A percentile compares a stretch with the other conserved stretches of the same genome.
Conservation (phyloP, 2,797 vertebrate genomes). For the Sphenodon punctatus region DNA sequence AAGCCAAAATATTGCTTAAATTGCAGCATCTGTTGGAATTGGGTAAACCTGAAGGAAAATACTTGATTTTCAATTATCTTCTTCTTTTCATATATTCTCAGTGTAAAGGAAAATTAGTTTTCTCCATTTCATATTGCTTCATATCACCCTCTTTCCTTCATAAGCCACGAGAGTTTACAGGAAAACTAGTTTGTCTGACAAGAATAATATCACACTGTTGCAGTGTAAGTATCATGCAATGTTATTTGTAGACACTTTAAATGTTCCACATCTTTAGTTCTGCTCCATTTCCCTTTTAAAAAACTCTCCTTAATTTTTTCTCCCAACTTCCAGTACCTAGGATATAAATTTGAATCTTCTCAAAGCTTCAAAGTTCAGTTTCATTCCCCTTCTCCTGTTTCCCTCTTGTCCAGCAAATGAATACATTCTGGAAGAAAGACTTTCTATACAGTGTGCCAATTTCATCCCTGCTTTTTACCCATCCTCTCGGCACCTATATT, state of each 20-base stretch:
- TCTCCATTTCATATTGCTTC: not conserved
- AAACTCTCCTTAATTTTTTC: not conserved
- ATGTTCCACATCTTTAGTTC: not conserved
- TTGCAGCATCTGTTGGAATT: not conserved
- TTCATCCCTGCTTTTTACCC: too few species aligned
- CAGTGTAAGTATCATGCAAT: not conserved
- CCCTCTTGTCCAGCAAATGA: too few species aligned
- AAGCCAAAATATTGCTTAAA: not conserved
- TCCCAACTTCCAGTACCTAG: not conserved
- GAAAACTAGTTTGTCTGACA: not conserved
- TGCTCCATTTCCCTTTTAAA: not conserved
- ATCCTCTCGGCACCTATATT: too few species aligned
- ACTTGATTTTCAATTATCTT: too few species aligned
- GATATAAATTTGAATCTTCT: not conserved
- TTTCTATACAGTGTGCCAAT: too few species aligned
- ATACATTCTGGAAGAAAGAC: too few species aligned
- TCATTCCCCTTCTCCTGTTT: not conserved
- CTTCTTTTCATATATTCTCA: not conserved
- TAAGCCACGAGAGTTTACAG: not conserved
- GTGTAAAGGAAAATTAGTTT: fast-evolving
- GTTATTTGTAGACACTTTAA: not conserved
- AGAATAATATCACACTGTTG: not conserved
- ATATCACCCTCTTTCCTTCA: not conserved
- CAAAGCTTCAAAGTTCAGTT: not conserved
- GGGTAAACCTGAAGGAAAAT: not conserved